Conservation (phyloP, 2,113 vertebrate species). For the Parus major region DNA sequence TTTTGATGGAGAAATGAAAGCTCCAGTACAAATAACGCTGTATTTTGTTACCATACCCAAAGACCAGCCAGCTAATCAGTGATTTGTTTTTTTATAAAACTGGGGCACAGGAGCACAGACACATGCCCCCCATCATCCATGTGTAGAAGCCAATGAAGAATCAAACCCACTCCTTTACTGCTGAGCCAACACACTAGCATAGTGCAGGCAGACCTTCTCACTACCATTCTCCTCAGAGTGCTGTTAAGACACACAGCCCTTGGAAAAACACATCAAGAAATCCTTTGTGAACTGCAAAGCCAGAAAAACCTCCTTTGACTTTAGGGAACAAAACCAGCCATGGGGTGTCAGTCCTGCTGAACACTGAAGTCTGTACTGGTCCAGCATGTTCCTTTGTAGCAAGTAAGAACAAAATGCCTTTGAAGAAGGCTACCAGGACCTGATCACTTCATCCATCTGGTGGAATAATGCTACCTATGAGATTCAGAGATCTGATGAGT, state of each 20-base stretch:
- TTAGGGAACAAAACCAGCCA: neutral
- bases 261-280: neutral
- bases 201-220: neutral
- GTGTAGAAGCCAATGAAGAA: neutral
- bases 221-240: neutral
- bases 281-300: neutral
- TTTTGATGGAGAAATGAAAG: neutral
- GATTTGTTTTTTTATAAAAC: neutral
- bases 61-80: neutral
- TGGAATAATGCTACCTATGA: neutral
- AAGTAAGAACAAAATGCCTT: neutral
- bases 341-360: neutral
- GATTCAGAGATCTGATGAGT: neutral
- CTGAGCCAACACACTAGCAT: neutral
- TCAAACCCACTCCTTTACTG: neutral
- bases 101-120: neutral
- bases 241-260: neutral
- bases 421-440: conserved; percentile 6
- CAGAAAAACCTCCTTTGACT: neutral
- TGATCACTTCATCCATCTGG: neutral
- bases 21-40: neutral
- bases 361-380: neutral
- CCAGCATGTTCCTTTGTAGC: neutral
- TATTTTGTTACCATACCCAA: neutral
- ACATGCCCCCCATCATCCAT: neutral